Evolutionary conservation across 2,797 vertebrate genomes (phyloP), one percentile per base, ranked within the genome.

Genomic region (Tokudaia muenninki): DNA sequence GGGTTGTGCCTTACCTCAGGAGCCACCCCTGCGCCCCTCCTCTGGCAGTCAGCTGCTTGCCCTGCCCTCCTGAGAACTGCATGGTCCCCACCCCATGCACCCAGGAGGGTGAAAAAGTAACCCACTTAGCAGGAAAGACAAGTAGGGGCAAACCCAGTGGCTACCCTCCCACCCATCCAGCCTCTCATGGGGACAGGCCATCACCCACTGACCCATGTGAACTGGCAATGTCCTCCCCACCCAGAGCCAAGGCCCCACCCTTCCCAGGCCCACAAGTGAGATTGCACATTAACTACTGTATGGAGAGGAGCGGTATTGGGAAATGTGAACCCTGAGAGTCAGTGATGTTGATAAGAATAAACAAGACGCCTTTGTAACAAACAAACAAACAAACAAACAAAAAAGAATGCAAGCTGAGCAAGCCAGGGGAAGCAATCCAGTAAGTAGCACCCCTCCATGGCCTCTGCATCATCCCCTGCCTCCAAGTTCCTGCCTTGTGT

Each of bases 121-220:
- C 55, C 26, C 37, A 96, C 81, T 75, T 70, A 93, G 52, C 57
- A 91, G 63, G 47, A 82, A 83, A 77, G 13, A 72, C 21, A 41
- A 79, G 13, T 55, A 82, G 79, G 89, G 79, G 87, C 92, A 41
- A 78, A 21, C 78, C 84, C 44, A 31, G 89, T 47, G 79, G 95
- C 96, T 67, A 26, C 93, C 83, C 81, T n/a, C 47, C n/a, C 79
- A 34, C 90, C 90, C 67, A 24, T 9, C 81, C 31, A 47, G 0
- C 88, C 93, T 91, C 93, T 92, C 94, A 90, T 55, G 22, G 95
- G 95, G 97, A 92, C 91, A 72, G 98, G 98, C 98, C 98, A 97
- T 98, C 98, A 97, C 98, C 98, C 98, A 98, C 98, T 98, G 98
- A 98, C 98, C 98, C 92, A n/a, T 44, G 78, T 75, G 87, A 90